A percentile compares a stretch with the other conserved stretches of the same genome.
Evolutionary conservation across 1,140 invertebrate species (phyloP).

Genomic region (Cecropterus lyciades): DNA sequence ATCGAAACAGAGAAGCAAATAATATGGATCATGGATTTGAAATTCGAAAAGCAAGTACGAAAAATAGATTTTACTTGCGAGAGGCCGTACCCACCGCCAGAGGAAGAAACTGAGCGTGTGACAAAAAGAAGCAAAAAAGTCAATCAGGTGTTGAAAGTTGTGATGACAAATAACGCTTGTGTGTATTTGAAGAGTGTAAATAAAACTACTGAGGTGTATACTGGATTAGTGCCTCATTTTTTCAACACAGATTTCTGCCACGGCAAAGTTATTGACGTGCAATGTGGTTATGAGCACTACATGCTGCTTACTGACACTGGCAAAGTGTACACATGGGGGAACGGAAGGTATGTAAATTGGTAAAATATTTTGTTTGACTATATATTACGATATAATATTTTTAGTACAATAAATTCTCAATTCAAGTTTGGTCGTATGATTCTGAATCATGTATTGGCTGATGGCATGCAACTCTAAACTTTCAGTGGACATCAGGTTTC

Average conservation of each 20-base stretch:
- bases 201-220: slow-evolving; percentile 84
- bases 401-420: too few species aligned
- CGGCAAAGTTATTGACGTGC: slow-evolving; percentile 86
- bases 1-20: slow-evolving; percentile 40
- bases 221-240: slow-evolving; percentile 84
- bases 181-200: slow-evolving; percentile 62
- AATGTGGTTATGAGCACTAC: slow-evolving; percentile 92
- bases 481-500: too few species aligned
- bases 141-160: slow-evolving; percentile 52
- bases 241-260: slow-evolving; percentile 83
- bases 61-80: slow-evolving; percentile 49
- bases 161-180: slow-evolving; percentile 47
- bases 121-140: slow-evolving; percentile 44
- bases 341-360: slow-evolving; percentile 87
- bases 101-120: slow-evolving; percentile 40
- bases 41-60: slow-evolving; percentile 47
- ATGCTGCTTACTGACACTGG: slow-evolving; percentile 89
- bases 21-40: slow-evolving; percentile 56
- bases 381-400: too few species aligned
- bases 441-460: too few species aligned
- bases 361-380: not conserved
- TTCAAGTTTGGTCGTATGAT: too few species aligned
- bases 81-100: too few species aligned
- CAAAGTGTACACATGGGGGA: slow-evolving; percentile 91
- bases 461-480: too few species aligned